These are phyloP conservation scores for Erebia palarica DNA, from an alignment of 2,888 invertebrate genomes.

Conservation along the genomic window DNA sequence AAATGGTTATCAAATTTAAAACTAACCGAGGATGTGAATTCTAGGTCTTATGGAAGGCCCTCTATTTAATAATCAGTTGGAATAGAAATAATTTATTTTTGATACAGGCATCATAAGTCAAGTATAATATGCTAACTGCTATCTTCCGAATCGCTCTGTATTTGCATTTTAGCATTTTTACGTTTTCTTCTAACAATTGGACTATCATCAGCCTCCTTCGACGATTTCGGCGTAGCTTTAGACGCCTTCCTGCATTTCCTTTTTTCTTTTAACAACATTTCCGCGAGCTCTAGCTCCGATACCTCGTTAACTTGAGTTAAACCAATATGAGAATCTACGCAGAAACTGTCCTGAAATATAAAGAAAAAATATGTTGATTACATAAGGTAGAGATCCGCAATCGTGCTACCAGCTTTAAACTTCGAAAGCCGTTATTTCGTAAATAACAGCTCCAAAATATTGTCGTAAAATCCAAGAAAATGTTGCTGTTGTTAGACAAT, in stretches of 20 bases:
- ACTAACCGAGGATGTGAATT: no score
- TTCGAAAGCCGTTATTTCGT: no score
- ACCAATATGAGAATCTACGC: slow-evolving; percentile 83
- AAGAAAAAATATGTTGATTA: not conserved
- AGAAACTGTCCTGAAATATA: slow-evolving; percentile 84
- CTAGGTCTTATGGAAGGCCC: no score
- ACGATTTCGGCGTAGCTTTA: slow-evolving; percentile 25
- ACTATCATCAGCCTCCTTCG: slow-evolving; percentile 53
- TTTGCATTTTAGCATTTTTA: slow-evolving; percentile 56
- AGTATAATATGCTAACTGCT: slow-evolving; percentile 50
- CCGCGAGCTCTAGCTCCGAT: slow-evolving; percentile 84
- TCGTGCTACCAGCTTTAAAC: no score
- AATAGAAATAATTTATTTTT: no score
- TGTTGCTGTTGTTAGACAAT: no score
- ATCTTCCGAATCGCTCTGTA: slow-evolving; percentile 75
- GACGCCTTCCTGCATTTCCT: slow-evolving; percentile 49
- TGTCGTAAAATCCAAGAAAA: no score
- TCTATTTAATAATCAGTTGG: no score
- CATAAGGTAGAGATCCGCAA: no score
- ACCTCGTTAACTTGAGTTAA: slow-evolving; percentile 70
- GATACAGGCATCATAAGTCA: no score
- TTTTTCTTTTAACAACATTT: slow-evolving; percentile 76
- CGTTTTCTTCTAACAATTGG: slow-evolving; percentile 58
- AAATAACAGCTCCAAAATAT: no score
- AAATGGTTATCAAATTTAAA: no score